Conservation (phyloP, 2,797 vertebrate species). For the Oreochromis mossambicus region DNA sequence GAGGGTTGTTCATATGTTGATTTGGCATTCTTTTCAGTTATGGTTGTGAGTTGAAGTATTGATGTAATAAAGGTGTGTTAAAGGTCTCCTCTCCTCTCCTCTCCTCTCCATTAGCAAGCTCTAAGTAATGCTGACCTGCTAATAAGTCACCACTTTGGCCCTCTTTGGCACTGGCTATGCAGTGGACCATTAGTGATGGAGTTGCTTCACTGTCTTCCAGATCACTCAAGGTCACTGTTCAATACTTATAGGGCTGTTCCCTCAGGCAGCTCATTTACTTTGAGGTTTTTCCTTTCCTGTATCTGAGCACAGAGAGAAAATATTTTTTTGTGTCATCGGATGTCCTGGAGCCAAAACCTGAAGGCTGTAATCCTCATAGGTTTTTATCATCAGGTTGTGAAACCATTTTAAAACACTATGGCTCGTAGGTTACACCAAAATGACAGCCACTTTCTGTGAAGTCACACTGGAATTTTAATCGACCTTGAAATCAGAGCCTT, state of each 20-base stretch:
- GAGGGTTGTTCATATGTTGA: no score
- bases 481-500: constrained; percentile 49
- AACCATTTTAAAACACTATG: constrained; percentile 19
- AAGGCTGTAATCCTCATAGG: constrained; percentile 18
- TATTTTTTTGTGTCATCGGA: constrained; percentile 20
- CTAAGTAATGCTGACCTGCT: constrained; percentile 22
- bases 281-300: not conserved
- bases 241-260: constrained; percentile 15
- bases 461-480: constrained; percentile 57
- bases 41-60: no score
- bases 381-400: constrained; percentile 44
- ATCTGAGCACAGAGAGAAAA: not conserved
- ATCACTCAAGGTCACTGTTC: constrained; percentile 38
- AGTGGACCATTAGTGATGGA: constrained; percentile 3
- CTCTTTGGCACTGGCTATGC: constrained; percentile 7
- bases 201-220: not conserved
- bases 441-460: constrained; percentile 38
- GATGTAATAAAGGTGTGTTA: no score
- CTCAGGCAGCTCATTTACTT: not conserved
- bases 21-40: no score
- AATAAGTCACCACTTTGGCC: constrained; percentile 20
- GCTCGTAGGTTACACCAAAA: constrained; percentile 40
- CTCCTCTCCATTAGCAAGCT: not conserved
- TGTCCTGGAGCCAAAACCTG: constrained; percentile 13
- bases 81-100: not conserved